A percentile compares a stretch with the other conserved stretches of the same genome.
phyloP scores from a whole-genome alignment of 2,888 invertebrate genomes.

The Papilio demoleus region DNA sequence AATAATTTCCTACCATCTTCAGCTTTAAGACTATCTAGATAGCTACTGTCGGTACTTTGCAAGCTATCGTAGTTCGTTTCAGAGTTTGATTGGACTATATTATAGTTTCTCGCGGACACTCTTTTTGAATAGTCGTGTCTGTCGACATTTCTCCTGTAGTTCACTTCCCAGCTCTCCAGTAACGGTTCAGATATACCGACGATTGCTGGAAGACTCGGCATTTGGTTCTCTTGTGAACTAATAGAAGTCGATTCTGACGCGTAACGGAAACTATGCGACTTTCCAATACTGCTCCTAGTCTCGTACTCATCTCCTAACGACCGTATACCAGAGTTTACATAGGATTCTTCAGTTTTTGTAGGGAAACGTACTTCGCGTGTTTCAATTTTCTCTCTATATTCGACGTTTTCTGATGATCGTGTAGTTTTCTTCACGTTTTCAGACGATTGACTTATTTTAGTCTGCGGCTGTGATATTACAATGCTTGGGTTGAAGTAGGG shows the following conservation, averaged over 20 bases:
- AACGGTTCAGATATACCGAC: slow-evolving; percentile 80
- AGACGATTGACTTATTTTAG: slow-evolving; percentile 70
- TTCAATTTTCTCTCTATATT: slow-evolving; percentile 67
- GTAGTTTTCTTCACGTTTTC: slow-evolving; percentile 71
- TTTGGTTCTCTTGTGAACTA: slow-evolving; percentile 77
- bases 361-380: slow-evolving; percentile 60
- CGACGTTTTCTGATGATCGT: slow-evolving; percentile 70
- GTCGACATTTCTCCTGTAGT: slow-evolving; percentile 76
- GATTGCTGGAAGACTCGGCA: slow-evolving; percentile 80
- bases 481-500: slow-evolving; percentile 73
- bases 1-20: slow-evolving; percentile 74
- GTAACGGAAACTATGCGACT: slow-evolving; percentile 88
- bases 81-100: slow-evolving; percentile 61
- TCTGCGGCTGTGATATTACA: slow-evolving; percentile 69
- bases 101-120: slow-evolving; percentile 74
- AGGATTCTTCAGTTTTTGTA: slow-evolving; percentile 70
- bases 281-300: slow-evolving; percentile 85
- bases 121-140: slow-evolving; percentile 72
- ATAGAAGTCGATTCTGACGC: slow-evolving; percentile 80
- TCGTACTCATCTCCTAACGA: slow-evolving; percentile 78
- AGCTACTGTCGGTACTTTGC: slow-evolving; percentile 78
- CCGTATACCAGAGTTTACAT: slow-evolving; percentile 65
- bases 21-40: slow-evolving; percentile 76
- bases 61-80: slow-evolving; percentile 76
- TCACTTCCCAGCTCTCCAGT: slow-evolving; percentile 80